phyloP scores from a whole-genome alignment of 2,888 invertebrate genomes.

The Habrosyne pyritoides region DNA sequence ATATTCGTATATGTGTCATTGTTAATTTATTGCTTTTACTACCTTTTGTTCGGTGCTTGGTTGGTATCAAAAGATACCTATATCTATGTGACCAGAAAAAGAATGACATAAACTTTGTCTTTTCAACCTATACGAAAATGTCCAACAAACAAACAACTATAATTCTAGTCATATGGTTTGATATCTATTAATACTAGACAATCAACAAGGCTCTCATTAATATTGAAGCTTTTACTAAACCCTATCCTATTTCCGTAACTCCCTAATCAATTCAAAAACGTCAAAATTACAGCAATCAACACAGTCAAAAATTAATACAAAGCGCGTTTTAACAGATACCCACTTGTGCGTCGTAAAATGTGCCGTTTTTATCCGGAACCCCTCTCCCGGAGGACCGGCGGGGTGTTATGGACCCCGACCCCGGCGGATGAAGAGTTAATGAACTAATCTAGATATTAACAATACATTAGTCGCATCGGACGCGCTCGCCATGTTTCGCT shows the following conservation, averaged over 20 bases:
- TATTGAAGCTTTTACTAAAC: too few relatives aligned
- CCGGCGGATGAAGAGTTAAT: conserved; percentile 78
- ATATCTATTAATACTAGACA: too few relatives aligned
- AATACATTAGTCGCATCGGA: conserved; percentile 81
- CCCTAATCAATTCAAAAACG: conserved; percentile 51
- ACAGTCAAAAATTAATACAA: conserved; percentile 74
- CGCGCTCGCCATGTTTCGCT: conserved; percentile 57
- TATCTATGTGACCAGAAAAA: too few relatives aligned
- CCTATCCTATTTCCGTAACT: background rate
- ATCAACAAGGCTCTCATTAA: too few relatives aligned
- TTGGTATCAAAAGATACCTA: background rate
- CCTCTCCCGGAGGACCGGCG: conserved; percentile 42
- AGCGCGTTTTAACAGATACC: conserved; percentile 64
- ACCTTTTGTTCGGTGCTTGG: conserved; percentile 11
- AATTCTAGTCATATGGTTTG: too few relatives aligned
- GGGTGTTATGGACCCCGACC: conserved; percentile 33
- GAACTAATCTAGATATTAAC: conserved; percentile 83
- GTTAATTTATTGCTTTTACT: conserved; percentile 24
- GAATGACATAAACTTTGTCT: too few relatives aligned
- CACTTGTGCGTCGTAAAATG: conserved; percentile 64
- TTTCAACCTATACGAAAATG: too few relatives aligned
- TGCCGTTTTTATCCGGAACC: conserved; percentile 52
- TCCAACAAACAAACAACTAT: too few relatives aligned
- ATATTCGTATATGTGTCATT: conserved; percentile 15
- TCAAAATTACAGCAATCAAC: conserved; percentile 64